phyloP scores from a whole-genome alignment of 2,888 invertebrate genomes.

The Ochropleura plecta region DNA sequence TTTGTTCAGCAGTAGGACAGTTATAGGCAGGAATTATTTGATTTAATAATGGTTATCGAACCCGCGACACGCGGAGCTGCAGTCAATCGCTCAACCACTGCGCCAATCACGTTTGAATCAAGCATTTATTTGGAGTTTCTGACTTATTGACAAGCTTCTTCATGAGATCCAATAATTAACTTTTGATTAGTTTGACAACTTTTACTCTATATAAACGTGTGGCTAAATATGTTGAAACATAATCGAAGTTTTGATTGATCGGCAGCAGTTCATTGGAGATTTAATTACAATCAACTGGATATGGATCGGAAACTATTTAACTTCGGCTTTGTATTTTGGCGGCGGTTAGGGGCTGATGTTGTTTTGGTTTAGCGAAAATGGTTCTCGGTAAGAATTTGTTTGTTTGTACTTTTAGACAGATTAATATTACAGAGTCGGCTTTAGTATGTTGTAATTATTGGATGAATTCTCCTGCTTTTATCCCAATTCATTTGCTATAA shows the following conservation, averaged over 20 bases:
- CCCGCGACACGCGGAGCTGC: no score
- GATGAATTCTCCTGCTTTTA: fast-evolving
- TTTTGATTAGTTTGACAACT: conserved; percentile 24
- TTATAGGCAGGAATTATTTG: no score
- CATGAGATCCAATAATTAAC: conserved; percentile 3
- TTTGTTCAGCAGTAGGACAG: no score
- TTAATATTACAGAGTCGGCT: background rate
- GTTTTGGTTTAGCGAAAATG: background rate
- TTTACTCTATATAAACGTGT: conserved; percentile 3
- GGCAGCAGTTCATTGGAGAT: conserved; percentile 33
- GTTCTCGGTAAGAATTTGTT: background rate
- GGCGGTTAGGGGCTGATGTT: background rate
- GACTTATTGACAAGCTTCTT: background rate
- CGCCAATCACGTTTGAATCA: background rate
- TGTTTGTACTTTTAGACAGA: background rate
- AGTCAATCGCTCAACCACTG: no score
- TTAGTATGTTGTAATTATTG: background rate
- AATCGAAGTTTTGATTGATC: conserved; percentile 59
- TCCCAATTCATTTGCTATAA: background rate
- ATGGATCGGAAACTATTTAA: conserved; percentile 51
- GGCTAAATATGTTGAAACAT: conserved; percentile 25
- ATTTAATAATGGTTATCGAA: no score
- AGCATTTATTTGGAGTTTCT: background rate
- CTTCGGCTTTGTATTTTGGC: conserved; percentile 42
- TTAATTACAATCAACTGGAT: conserved; percentile 43